Percentiles rank a stretch among this genome's conserved stretches.
These are phyloP conservation scores for Podabrus alpinus DNA, from an alignment of 2,888 invertebrate genomes.

Conservation along the genomic window DNA sequence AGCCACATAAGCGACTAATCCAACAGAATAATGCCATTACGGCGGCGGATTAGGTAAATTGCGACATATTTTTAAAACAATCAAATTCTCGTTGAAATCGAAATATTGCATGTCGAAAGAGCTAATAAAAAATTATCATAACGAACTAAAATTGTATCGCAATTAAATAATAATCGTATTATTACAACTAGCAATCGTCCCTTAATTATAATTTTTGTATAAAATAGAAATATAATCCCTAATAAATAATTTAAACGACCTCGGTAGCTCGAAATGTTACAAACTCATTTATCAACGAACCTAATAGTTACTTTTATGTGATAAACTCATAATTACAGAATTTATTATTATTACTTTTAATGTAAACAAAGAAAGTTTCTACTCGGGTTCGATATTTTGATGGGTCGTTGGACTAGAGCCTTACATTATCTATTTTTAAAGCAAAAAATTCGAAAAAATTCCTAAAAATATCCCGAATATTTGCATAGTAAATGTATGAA, in stretches of 20 bases:
- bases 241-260: constrained; percentile 2
- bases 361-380: constrained; percentile 13
- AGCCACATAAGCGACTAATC: too few relatives aligned
- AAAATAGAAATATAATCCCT: not conserved
- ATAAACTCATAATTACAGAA: not conserved
- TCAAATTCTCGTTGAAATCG: not conserved
- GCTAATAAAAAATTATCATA: not conserved
- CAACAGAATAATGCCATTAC: too few relatives aligned
- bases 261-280: not conserved
- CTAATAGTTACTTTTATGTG: not conserved
- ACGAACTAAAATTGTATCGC: not conserved
- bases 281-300: not conserved
- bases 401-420: constrained; percentile 18
- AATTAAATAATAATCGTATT: not conserved
- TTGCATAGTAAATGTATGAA: constrained; percentile 11
- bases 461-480: constrained; percentile 8
- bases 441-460: not conserved
- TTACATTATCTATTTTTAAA: constrained; percentile 13
- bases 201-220: not conserved
- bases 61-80: not conserved
- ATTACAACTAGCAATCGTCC: not conserved
- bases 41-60: too few relatives aligned
- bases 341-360: not conserved
- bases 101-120: not conserved
- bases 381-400: not conserved